These are phyloP conservation scores for Hypotaenidia okinawae DNA, from an alignment of 2,797 vertebrate genomes.

Conservation along the genomic window DNA sequence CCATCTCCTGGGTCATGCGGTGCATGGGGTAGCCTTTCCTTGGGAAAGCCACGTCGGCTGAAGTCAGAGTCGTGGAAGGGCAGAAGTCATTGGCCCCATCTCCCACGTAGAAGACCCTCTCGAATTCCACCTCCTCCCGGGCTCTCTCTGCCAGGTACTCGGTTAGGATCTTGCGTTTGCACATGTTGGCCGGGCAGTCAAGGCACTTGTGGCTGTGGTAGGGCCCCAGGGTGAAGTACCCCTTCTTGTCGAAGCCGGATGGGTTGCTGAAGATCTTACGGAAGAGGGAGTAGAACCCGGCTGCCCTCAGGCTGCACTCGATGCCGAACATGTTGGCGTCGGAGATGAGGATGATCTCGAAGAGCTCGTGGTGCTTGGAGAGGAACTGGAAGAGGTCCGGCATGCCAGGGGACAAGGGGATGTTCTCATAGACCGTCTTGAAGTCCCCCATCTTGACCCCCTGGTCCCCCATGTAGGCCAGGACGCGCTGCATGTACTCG, in stretches of 20 bases:
- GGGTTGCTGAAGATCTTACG: conserved; percentile 92
- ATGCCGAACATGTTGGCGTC: conserved; percentile 95
- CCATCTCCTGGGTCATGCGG: conserved; percentile 86
- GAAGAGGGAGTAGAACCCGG: conserved; percentile 84
- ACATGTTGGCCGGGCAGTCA: conserved; percentile 94
- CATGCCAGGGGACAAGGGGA: conserved; percentile 91
- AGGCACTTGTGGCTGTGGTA: conserved; percentile 91
- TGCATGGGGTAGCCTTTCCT: conserved; percentile 93
- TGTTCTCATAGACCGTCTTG: conserved; percentile 84
- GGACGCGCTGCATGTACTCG: conserved; percentile 92
- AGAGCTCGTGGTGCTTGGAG: conserved; percentile 82
- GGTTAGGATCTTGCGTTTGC: conserved; percentile 88
- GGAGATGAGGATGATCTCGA: conserved; percentile 91
- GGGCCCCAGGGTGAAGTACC: conserved; percentile 86
- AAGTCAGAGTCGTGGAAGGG: conserved; percentile 81
- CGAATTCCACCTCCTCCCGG: conserved; percentile 85
- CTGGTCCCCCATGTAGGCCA: conserved; percentile 89
- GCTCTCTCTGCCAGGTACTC: conserved; percentile 88
- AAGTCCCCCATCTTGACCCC: conserved; percentile 86
- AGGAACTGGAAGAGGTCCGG: conserved; percentile 88
- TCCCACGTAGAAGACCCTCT: conserved; percentile 90
- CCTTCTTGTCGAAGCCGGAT: conserved; percentile 85
- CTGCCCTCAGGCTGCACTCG: conserved; percentile 85
- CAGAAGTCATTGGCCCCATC: conserved; percentile 98
- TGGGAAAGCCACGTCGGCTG: conserved; percentile 87